Evolutionary conservation across 2,888 invertebrate species (phyloP), one percentile per base, ranked within the genome.

Genomic region (Luperina nickerlii): DNA sequence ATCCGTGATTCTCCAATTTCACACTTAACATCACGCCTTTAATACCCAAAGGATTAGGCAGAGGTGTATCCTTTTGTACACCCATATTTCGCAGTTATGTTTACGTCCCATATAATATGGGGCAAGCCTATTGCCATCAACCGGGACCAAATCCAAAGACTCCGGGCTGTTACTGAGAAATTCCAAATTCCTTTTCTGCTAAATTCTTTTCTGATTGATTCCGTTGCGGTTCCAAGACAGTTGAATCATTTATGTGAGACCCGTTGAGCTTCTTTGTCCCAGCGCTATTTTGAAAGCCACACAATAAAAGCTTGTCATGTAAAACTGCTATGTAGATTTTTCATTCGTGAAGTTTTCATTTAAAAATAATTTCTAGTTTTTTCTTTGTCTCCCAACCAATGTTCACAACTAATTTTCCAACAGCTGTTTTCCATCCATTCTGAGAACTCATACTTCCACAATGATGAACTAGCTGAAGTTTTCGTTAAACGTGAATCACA

Each of bases 401-500:
- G 27, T 7, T 27, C 27, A 13, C 11, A 54, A 42, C 2, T 0
- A 1, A n/a, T 51, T 68, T 20, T 1, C 38, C 27, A 15, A 51
- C 76, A 84, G 42, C 2, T 70, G 51, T 63, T 77, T 66, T 57
- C 7, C 63, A 1, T 20, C 9, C 8, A 42, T 85, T 85, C 87
- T 20, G 0, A 76, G 80, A 85, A 85, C 2, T 3, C 32, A 69
- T 68, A 24, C 6, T 74, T 79, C 72, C 62, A 42, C 69, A 38
- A 69, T 69, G 67, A 83, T 74, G 38, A 51, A 65, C 38, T 65
- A 42, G 9, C 18, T 27, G 0, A 48, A 60, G 63, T 68, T 72
- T 83, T 79, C 45, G 20, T 76, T 15, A 27, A 62, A 72, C 48
- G 71, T 87, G 80, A 85, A 62, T 85, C 84, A 84, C 11, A 7